Evolutionary conservation across 2,888 invertebrate species (phyloP).

Genomic region (Cheilosia impressa): DNA sequence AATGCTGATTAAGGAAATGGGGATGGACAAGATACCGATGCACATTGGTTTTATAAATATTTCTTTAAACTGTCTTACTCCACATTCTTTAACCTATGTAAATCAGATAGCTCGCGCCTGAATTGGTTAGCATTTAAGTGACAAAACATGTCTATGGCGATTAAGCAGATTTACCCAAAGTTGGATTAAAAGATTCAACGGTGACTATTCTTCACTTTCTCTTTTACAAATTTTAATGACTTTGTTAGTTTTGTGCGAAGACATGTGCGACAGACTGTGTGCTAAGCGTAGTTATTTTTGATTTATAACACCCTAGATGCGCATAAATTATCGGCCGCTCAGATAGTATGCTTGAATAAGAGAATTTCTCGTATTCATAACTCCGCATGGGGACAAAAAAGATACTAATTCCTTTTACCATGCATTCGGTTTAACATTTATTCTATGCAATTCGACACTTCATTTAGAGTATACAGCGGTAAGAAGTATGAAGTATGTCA

Average conservation of each 20-base stretch:
- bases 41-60: too few relatives aligned
- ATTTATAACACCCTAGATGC: constrained; percentile 21
- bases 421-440: constrained; percentile 32
- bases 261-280: neutral
- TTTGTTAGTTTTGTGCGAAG: neutral
- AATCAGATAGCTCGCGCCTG: too few relatives aligned
- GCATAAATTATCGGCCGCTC: constrained; percentile 25
- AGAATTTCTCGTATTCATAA: constrained; percentile 4
- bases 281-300: neutral
- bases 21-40: too few relatives aligned
- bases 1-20: too few relatives aligned
- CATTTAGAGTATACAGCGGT: neutral
- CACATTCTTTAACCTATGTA: too few relatives aligned
- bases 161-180: too few relatives aligned
- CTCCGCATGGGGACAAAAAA: constrained; percentile 15
- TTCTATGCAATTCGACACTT: constrained; percentile 28
- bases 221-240: too few relatives aligned
- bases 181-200: neutral
- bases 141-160: too few relatives aligned
- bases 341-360: neutral
- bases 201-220: neutral
- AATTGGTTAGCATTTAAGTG: too few relatives aligned
- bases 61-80: too few relatives aligned
- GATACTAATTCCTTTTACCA: constrained; percentile 26
- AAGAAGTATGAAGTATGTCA: too few relatives aligned